These are phyloP conservation scores for Icerya purchasi DNA, from an alignment of 2,888 invertebrate species.

Conservation along the genomic window DNA sequence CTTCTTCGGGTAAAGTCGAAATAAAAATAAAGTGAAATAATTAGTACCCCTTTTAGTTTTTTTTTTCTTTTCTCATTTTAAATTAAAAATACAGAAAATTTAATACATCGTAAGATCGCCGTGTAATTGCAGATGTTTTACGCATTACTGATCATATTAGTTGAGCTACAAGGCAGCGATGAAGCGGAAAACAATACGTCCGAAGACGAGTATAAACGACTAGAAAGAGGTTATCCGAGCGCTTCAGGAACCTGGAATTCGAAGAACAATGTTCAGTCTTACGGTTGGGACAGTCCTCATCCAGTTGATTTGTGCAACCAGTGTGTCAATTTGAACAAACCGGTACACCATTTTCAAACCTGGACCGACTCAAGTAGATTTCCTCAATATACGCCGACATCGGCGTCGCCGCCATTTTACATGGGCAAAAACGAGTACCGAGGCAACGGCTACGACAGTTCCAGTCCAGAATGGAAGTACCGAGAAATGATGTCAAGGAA, in stretches of 20 bases:
- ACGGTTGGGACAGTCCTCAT: conserved; percentile 18
- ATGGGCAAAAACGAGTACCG: conserved; percentile 17
- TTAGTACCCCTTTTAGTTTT: no score
- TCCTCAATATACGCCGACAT: neutral
- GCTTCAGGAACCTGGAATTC: conserved; percentile 18
- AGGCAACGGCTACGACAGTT: conserved; percentile 21
- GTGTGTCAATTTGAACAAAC: neutral
- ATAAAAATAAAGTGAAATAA: no score
- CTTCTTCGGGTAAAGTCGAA: no score
- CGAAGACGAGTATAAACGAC: neutral
- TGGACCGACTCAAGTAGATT: neutral
- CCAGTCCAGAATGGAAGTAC: conserved; percentile 20
- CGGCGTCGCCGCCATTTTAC: neutral
- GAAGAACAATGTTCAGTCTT: conserved; percentile 18
- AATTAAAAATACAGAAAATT: no score
- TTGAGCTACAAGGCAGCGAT: no score
- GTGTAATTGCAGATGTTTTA: no score
- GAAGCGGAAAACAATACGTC: neutral
- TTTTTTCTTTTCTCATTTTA: no score
- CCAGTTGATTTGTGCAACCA: conserved; percentile 11
- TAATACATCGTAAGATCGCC: no score
- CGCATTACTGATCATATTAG: no score
- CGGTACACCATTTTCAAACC: neutral
- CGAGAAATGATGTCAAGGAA: conserved; percentile 4
- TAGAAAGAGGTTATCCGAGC: neutral